Evolutionary conservation across 1,140 invertebrate genomes (phyloP), one percentile per base, ranked within the genome.

Genomic region (Bombus pyrosoma): DNA sequence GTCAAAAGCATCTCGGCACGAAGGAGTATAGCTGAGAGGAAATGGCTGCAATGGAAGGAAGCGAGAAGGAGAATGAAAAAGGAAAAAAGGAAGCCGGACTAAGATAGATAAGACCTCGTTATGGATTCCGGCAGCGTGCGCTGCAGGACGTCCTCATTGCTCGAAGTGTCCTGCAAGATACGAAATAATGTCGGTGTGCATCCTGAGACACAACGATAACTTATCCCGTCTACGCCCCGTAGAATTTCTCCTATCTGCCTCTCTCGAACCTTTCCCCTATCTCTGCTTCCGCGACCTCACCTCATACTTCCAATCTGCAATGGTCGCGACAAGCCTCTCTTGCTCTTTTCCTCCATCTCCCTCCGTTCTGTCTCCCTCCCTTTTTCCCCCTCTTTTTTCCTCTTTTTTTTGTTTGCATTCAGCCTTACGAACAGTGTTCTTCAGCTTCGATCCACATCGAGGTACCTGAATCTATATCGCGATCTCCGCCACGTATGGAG

Each of bases 121-220:
- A 91, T 91, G 90, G 87, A 93, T 92, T 93, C 92, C 90, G 80
- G 83, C 85, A 86, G 92, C 90, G 89, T 86, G 64, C 87, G 57
- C 83, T 85, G 85, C 91, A 92, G 93, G 92, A 93, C 91, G 87
- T 93, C 90, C 93, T 93, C 91, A 92, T 93, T 93, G 93, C 89
- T 86, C 86, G 80, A 91, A 93, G 92, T 92, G 92, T 93, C 92
- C 92, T 93, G 90, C 87, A 84, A 91, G 90, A 93, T 92, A 93
- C 86, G 88, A 94, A 93, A 92, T 92, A 91, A 93, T 88, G 90
- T 91, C 86, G 86, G 84, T 89, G 90, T 88, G 89, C 84, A 87
- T 88, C 88, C 87, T 74, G 89, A 91, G 86, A 88, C 89, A 89
- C 91, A 82, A 82, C 87, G 91, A 93, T 92, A 92, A 90, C 87